These are phyloP conservation scores for Muraenolepis orangiensis DNA, from an alignment of 2,797 vertebrate species.

Conservation along the genomic window DNA sequence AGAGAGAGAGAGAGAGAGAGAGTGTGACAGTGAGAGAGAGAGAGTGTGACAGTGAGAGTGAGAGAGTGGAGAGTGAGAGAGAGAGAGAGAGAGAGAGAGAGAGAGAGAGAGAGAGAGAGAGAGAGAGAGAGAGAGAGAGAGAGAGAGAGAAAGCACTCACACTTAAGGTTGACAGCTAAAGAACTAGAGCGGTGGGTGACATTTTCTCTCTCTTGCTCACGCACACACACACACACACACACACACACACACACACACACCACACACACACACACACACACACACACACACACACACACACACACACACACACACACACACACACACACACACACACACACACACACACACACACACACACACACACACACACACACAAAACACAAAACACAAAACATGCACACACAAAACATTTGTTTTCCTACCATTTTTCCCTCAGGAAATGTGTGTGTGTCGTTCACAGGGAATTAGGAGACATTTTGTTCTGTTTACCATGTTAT, in stretches of 20 bases:
- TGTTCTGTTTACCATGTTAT: not conserved
- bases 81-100: not conserved
- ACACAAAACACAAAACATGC: not conserved
- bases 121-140: not conserved
- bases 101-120: not conserved
- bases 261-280: not conserved
- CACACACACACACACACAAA: conserved; percentile 2
- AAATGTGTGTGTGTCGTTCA: no score
- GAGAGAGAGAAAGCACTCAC: not conserved
- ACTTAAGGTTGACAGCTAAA: not conserved
- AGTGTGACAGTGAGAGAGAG: no score
- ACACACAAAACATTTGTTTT: no score
- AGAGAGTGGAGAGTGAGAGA: not conserved
- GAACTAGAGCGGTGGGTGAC: not conserved
- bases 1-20: no score
- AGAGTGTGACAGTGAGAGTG: not conserved
- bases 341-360: not conserved
- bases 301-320: conserved; percentile 1
- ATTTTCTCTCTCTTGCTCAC: not conserved
- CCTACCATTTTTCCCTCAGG: not conserved
- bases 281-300: no score
- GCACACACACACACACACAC: no score
- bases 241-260: no score
- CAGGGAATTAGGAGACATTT: not conserved
- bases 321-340: not conserved